These are phyloP conservation scores for Sebastes trivittatus DNA, from an alignment of 2,797 vertebrate species.

Conservation along the genomic window DNA sequence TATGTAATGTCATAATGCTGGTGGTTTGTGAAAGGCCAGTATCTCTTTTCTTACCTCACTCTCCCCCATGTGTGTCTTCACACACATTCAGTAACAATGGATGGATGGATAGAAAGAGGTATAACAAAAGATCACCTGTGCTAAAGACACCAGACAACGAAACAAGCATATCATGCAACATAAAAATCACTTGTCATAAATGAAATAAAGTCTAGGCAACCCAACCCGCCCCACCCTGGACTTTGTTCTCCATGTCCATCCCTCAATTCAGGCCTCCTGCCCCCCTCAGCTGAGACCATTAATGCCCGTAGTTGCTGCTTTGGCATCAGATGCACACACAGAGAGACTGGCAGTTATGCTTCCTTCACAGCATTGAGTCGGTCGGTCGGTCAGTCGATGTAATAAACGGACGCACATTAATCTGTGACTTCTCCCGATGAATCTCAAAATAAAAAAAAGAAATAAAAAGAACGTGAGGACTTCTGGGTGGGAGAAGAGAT, in stretches of 20 bases:
- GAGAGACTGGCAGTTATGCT: constrained; percentile 52
- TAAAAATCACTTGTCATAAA: constrained; percentile 36
- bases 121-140: constrained; percentile 10
- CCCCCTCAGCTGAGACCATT: constrained; percentile 43
- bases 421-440: constrained; percentile 43
- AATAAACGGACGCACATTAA: constrained; percentile 36
- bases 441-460: background rate
- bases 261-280: constrained; percentile 27
- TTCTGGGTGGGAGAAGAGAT: constrained; percentile 25
- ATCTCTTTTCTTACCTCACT: background rate
- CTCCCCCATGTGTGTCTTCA: background rate
- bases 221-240: constrained; percentile 5
- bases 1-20: constrained; percentile 39
- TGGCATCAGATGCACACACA: constrained; percentile 56
- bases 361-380: constrained; percentile 76
- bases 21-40: constrained; percentile 62
- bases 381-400: constrained; percentile 49
- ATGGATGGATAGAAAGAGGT: constrained; percentile 51
- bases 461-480: constrained; percentile 15
- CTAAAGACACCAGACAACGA: constrained; percentile 21
- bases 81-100: constrained; percentile 27
- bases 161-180: constrained; percentile 52
- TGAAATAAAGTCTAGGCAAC: constrained; percentile 47
- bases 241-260: constrained; percentile 5
- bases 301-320: constrained; percentile 72